Conservation (phyloP, 1,140 invertebrate genomes). For the Drosophila setifemur region DNA sequence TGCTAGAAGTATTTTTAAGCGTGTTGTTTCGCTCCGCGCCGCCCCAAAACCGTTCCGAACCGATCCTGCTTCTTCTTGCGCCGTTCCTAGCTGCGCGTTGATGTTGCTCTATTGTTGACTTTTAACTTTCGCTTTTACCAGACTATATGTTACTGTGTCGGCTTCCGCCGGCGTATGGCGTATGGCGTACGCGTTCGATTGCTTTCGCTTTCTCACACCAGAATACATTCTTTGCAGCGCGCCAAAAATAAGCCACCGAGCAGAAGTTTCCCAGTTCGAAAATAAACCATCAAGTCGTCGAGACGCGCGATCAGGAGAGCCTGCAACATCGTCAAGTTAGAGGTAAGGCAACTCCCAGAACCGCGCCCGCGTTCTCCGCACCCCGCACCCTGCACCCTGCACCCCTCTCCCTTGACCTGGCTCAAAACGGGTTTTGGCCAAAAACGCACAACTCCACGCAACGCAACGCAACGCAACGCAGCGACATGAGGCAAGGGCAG, state of each 20-base stretch:
- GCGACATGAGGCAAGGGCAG: conserved; percentile 30
- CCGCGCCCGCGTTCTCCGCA: background rate
- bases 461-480: conserved; percentile 10
- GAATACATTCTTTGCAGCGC: conserved; percentile 42
- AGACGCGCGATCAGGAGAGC: background rate
- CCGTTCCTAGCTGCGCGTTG: conserved; percentile 2
- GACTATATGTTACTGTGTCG: no score
- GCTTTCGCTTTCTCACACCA: conserved; percentile 46
- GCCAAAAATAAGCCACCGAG: conserved; percentile 32
- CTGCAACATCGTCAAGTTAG: conserved; percentile 20
- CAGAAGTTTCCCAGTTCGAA: conserved; percentile 29
- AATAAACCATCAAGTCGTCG: conserved; percentile 1
- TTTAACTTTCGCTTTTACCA: conserved; percentile 54
- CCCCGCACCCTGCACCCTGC: background rate
- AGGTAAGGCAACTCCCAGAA: conserved; percentile 27
- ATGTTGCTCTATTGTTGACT: conserved; percentile 22
- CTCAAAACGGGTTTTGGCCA: conserved; percentile 72
- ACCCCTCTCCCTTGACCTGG: conserved; percentile 23
- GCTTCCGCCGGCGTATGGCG: no score
- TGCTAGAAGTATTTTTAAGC: conserved; percentile 74
- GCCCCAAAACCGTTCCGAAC: conserved; percentile 25
- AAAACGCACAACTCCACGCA: conserved; percentile 20
- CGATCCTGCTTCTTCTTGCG: conserved; percentile 36
- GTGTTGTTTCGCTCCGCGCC: conserved; percentile 43
- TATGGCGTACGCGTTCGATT: conserved; percentile 33